Evolutionary conservation across 2,797 vertebrate species (phyloP), one percentile per base, ranked within the genome.

Genomic region (Melanotaenia trifasciata): DNA sequence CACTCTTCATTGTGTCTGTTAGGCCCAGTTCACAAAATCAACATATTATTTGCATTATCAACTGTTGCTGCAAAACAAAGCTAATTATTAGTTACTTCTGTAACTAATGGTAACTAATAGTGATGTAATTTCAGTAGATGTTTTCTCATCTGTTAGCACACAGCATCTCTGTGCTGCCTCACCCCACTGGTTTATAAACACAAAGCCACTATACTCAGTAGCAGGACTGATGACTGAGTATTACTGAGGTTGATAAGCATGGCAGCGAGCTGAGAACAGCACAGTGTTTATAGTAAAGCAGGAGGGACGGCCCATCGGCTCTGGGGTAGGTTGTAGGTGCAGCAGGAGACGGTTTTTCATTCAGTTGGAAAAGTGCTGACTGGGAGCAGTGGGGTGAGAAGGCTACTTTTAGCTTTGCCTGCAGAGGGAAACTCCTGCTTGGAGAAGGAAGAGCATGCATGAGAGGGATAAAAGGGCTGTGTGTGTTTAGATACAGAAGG

Each of bases 351-450:
- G 3, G 54, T 79, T 89, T 86, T 76, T 84, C 70, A 82, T 68
- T 83, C 81, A 73, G 81, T 76, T 80, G 84, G 73, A 80, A 91
- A 91, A 90, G 58, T 85, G 91, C 90, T 90, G 92, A 92, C 72
- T 85, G 76, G 64, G 67, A 63, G 71, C 68, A 61, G 68, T 78
- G 59, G 35, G 57, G 57, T 74, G 78, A 87, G 76, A 81, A 70
- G 75, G 72, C 85, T 90, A 72, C 87, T 87, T 89, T 89, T 87
- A 87, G 80, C 77, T 70, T 38, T 3, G 60, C 61, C 66, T 74
- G 68, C 62, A 80, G 65, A 80, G 75, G 78, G 72, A 83, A 90
- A 75, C 68, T 89, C 82, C 67, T 87, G 68, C 58, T 32, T 26
- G 67, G 59, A 16, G 64, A 40, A 59, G 81, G 73, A 68, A 67